phyloP scores from a whole-genome alignment of 2,888 invertebrate genomes.

The Blomia tropicalis region DNA sequence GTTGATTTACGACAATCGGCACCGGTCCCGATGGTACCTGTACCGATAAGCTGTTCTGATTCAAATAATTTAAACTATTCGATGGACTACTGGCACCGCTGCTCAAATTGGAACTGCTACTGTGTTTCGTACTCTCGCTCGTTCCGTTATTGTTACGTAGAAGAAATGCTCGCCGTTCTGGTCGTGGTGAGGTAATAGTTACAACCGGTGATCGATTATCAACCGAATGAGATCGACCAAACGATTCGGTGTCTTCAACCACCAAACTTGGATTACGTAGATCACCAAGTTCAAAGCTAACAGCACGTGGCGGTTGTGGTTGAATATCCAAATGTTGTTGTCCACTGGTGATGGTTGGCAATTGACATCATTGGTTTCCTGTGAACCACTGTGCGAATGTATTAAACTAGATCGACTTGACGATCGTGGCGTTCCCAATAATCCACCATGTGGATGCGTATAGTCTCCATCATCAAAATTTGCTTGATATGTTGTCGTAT shows the following conservation, averaged over 20 bases:
- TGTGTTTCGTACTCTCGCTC: neutral
- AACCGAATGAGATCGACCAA: constrained; percentile 25
- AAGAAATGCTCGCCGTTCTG: constrained; percentile 32
- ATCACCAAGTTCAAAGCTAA: constrained; percentile 46
- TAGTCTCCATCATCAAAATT: constrained; percentile 32
- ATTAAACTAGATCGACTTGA: constrained; percentile 49
- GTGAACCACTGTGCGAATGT: constrained; percentile 46
- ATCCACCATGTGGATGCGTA: constrained; percentile 30
- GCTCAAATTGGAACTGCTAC: neutral
- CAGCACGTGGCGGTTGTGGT: constrained; percentile 40
- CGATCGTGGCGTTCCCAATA: constrained; percentile 36
- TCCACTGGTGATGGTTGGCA: neutral
- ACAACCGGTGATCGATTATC: constrained; percentile 32
- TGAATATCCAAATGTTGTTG: constrained; percentile 17
- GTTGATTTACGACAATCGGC: neutral
- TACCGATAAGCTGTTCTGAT: constrained; percentile 44
- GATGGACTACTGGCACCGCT: neutral
- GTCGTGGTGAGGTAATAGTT: constrained; percentile 33
- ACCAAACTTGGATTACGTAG: constrained; percentile 35
- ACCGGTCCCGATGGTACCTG: constrained; percentile 45
- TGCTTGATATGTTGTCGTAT: constrained; percentile 2
- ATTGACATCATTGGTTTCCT: constrained; percentile 22
- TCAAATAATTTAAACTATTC: constrained; percentile 35
- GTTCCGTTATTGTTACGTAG: constrained; percentile 18
- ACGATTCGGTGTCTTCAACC: constrained; percentile 23